Evolutionary conservation across 2,888 invertebrate genomes (phyloP).

Genomic region (Drosophila suboccidentalis): DNA sequence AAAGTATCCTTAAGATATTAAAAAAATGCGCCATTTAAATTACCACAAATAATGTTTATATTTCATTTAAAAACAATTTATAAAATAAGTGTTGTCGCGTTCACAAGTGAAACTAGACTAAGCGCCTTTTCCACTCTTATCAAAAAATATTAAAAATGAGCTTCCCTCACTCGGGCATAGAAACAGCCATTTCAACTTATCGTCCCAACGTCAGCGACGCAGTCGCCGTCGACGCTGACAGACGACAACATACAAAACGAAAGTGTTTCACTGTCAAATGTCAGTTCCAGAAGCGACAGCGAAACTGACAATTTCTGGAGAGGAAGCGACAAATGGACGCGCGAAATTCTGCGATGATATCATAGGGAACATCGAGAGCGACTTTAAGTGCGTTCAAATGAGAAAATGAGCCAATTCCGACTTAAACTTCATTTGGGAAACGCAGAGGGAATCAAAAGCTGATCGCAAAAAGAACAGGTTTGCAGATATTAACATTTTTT

Average conservation of each 20-base stretch:
- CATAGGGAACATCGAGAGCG: constrained; percentile 26
- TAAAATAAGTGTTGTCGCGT: constrained; percentile 41
- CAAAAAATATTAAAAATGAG: constrained; percentile 52
- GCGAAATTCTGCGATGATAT: constrained; percentile 42
- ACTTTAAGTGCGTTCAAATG: constrained; percentile 19
- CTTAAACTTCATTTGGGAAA: not conserved
- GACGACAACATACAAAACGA: constrained; percentile 49
- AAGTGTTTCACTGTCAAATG: constrained; percentile 76
- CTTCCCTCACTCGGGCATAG: constrained; percentile 41
- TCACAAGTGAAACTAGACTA: constrained; percentile 49
- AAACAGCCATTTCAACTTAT: constrained; percentile 60
- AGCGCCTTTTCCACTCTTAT: constrained; percentile 48
- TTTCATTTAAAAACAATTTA: constrained; percentile 6
- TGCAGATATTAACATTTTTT: no score
- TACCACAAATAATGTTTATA: not conserved
- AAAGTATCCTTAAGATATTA: not conserved
- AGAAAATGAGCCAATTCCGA: constrained; percentile 1
- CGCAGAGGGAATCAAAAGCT: not conserved
- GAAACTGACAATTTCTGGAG: constrained; percentile 47
- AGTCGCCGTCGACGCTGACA: constrained; percentile 35
- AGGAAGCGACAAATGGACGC: constrained; percentile 42
- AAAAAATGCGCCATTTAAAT: not conserved
- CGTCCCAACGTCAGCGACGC: constrained; percentile 17
- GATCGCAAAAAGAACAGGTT: no score
- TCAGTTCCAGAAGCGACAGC: constrained; percentile 37